phyloP scores from a whole-genome alignment of 2,113 vertebrate species.

The Alces alces region DNA sequence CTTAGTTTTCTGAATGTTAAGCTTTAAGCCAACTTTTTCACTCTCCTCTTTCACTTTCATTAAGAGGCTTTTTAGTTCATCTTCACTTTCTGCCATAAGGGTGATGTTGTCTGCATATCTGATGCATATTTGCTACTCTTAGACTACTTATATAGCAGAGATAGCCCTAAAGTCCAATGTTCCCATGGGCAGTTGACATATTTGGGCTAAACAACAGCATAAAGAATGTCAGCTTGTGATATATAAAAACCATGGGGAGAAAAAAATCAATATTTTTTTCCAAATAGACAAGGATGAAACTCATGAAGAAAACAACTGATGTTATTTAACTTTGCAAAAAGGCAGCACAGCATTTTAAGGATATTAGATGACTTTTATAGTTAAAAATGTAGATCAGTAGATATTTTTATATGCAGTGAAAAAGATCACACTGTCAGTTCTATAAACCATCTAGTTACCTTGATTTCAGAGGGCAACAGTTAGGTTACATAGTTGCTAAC shows the following conservation, averaged over 20 bases:
- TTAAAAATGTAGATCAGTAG: background rate
- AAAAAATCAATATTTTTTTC: conserved; percentile 71
- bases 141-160: background rate
- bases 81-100: no score
- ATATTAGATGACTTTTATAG: background rate
- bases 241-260: conserved; percentile 66
- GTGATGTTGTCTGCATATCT: no score
- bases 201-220: conserved; percentile 63
- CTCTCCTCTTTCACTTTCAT: no score
- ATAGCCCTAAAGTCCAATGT: background rate
- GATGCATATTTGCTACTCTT: background rate
- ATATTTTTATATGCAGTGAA: background rate
- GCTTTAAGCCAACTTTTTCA: no score
- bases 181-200: background rate
- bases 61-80: no score
- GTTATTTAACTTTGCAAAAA: conserved; percentile 68
- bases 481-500: conserved; percentile 41
- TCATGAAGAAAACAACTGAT: conserved; percentile 59
- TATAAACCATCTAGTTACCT: conserved; percentile 3
- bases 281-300: conserved; percentile 70
- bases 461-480: conserved; percentile 52
- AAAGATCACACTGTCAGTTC: conserved; percentile 36
- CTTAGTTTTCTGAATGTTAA: no score
- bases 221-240: conserved; percentile 73
- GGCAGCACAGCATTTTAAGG: conserved; percentile 49